Base-by-base conservation (phyloP, 2,888 invertebrate genomes). In the Meloe dianella region DNA sequence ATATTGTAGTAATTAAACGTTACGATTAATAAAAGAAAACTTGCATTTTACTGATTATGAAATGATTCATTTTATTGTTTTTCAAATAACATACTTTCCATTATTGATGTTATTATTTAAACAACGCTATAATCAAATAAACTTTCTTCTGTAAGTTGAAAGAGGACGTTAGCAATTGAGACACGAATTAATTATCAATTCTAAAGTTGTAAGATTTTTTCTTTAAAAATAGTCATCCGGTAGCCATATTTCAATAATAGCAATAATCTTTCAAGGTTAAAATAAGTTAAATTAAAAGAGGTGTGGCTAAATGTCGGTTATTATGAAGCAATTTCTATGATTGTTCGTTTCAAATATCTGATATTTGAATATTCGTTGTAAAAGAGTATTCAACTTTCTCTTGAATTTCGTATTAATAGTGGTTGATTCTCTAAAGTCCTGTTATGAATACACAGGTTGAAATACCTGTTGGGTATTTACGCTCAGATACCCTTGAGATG, bases 301-400 rank as follows among this genome's bases (percentile, higher is more conserved):
- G 38, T 41, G 38, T 17, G 38, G 38, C n/a, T 41, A 41, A 41
- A 41, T 41, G 38, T 41, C n/a, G 38, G n/a, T 17, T 41, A 41
- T 41, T 41, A 41, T n/a, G 7, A 41, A 41, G n/a, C 38, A 41
- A 41, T 14, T 35, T 35, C 35, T 35, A 35, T 35, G 10, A 35
- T 41, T 41, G 17, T 41, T 41, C 4, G 27, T 27, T n/a, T 27
- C 27, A 4, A 27, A 27, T 3, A 27, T 27, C 4, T 4, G 4
- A 35, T 14, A 14, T 35, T 35, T 35, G 14, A 14, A 12, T 35
- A 35, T 35, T 35, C 12, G n/a, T n/a, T n/a, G 35, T 2, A 17
- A 41, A 17, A 41, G 6, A n/a, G 30, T 17, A 17, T 12, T 17
- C n/a, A 10, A 41, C 20, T 47, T 47, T 47, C 47, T 47, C 20